Percentiles rank a stretch among this genome's conserved stretches.
phyloP scores from a whole-genome alignment of 2,888 invertebrate species.

The Caenorhabditis macrosperma region DNA sequence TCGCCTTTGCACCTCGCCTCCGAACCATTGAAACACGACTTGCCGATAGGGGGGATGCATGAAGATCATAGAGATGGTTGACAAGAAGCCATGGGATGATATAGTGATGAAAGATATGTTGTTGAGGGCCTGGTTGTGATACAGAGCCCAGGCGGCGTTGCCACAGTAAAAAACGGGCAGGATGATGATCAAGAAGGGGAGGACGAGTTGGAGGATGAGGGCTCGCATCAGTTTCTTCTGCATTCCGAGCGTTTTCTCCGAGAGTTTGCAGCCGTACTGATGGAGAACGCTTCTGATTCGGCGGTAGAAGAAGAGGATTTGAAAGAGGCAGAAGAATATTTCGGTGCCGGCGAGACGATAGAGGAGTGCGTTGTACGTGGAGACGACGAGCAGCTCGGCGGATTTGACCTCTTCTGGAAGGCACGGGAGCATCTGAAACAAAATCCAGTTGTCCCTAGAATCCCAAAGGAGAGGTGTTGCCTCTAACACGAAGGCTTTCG shows the following conservation, averaged over 20 bases:
- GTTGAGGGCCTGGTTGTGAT: slow-evolving; percentile 1
- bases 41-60: neutral
- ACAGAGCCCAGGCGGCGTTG: neutral
- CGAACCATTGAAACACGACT: neutral
- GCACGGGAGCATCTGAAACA: neutral
- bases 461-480: neutral
- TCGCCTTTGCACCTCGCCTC: too few relatives aligned
- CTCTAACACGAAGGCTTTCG: too few relatives aligned
- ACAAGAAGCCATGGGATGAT: neutral
- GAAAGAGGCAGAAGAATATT: neutral
- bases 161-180: neutral
- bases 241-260: neutral
- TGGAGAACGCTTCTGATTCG: neutral
- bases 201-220: neutral
- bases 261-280: neutral
- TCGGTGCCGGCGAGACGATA: neutral
- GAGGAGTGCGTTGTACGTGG: neutral
- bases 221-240: neutral
- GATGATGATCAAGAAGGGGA: neutral
- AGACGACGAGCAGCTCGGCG: neutral
- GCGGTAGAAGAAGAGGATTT: neutral
- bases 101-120: neutral
- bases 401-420: neutral
- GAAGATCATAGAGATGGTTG: neutral
- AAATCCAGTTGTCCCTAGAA: neutral